Evolutionary conservation across 2,888 invertebrate species (phyloP).

Genomic region (Acronicta alni): DNA sequence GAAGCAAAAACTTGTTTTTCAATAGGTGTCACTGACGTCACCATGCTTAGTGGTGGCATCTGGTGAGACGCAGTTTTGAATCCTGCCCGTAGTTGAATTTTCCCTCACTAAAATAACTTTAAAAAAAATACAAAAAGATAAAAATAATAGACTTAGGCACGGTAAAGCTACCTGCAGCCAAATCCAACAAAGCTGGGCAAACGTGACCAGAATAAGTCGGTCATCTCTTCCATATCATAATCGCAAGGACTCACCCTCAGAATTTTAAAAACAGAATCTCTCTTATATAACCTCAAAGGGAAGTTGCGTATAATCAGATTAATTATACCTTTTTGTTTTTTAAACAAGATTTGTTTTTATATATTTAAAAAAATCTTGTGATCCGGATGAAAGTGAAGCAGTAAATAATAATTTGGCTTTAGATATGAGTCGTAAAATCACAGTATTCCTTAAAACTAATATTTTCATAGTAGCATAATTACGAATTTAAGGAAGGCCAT

Average conservation of each 20-base stretch:
- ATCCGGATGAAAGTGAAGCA: background rate
- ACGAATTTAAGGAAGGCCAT: no score
- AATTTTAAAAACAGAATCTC: constrained; percentile 75
- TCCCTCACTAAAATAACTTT: no score
- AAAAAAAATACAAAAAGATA: no score
- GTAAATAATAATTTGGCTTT: background rate
- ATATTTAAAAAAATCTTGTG: background rate
- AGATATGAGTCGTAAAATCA: no score
- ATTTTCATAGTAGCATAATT: no score
- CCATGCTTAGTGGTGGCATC: no score
- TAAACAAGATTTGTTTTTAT: background rate
- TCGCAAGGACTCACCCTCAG: constrained; percentile 70
- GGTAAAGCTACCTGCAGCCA: constrained; percentile 70
- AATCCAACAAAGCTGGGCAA: constrained; percentile 77
- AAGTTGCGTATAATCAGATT: constrained; percentile 30
- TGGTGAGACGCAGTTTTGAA: no score
- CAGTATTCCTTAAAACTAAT: no score
- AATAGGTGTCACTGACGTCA: no score
- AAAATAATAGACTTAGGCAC: constrained; percentile 30
- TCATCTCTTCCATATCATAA: constrained; percentile 77
- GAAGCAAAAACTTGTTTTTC: no score
- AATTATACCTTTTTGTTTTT: constrained; percentile 18
- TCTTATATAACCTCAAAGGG: constrained; percentile 61
- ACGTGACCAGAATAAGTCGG: constrained; percentile 80
- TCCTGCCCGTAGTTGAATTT: no score